Base-by-base conservation (phyloP, 2,888 invertebrate species). In the Heliconius erato region DNA sequence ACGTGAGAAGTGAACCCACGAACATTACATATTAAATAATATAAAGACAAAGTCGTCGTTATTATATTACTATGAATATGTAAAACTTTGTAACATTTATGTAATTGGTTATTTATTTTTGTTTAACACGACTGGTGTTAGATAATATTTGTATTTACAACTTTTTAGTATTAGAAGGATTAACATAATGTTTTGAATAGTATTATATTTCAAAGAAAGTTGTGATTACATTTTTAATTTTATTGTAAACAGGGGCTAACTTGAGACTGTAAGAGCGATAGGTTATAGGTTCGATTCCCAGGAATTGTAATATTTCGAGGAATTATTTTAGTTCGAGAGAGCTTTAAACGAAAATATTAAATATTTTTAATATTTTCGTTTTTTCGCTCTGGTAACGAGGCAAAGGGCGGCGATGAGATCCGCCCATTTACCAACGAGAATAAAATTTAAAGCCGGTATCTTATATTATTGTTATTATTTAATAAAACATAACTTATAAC, bases 81-180 rank as follows among this genome's bases (percentile, higher is more conserved):
- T 40, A 71, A n/a, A 71, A 71, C n/a, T 54, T 54, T 54, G 54
- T 54, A 54, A 23, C 23, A n/a, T 71, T 71, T 71, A 71, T 71
- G 71, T 71, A 71, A 71, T 40, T 40, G n/a, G 40, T 40, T 71
- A 40, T 71, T 71, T 71, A n/a, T 12, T 40, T n/a, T 9, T n/a
- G n/a, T 71, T 71, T 71, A 40, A 40, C 71, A 44, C n/a, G 71
- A 40, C 71, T 40, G 71, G 35, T 40, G 14, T 69, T 69, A 11
- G 67, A 67, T 67, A 67, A 67, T 67, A n/a, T n/a, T 65, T n/a
- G n/a, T n/a, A 26, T n/a, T 65, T 26, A 65, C 26, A 65, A 65
- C 3, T 12, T 26, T 19, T 11, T 11, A 65, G 2, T 63, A n/a
- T 65, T 65, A 65, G 12, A 65, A 65, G 26, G 11, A 26, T 4